phyloP scores from a whole-genome alignment of 2,888 invertebrate genomes.

The Ormia ochracea region DNA sequence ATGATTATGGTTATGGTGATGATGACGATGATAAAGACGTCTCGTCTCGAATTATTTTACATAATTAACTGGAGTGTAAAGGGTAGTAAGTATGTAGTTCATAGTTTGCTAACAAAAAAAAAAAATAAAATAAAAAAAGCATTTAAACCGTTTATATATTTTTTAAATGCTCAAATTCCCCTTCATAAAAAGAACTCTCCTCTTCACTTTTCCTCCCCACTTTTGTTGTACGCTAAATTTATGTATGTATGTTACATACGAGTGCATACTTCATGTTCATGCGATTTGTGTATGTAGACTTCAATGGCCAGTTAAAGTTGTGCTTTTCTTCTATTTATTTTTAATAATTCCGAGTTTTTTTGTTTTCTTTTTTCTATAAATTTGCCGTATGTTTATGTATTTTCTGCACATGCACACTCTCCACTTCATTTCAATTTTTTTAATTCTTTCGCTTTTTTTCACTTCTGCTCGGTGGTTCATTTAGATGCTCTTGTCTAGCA shows the following conservation, averaged over 20 bases:
- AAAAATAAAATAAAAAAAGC: slow-evolving; percentile 4
- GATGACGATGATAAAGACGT: slow-evolving; percentile 52
- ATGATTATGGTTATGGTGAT: not conserved
- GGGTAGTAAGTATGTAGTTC: slow-evolving; percentile 45
- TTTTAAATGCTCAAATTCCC: slow-evolving; percentile 8
- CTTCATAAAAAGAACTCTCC: slow-evolving; percentile 13
- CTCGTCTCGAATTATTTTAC: slow-evolving; percentile 60
- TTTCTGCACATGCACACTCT: slow-evolving; percentile 51
- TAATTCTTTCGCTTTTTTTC: not conserved
- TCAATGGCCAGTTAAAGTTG: slow-evolving; percentile 61
- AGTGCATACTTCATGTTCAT: slow-evolving; percentile 24
- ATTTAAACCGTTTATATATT: slow-evolving; percentile 39
- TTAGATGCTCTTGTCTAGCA: slow-evolving; percentile 69
- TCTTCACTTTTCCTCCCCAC: slow-evolving; percentile 16
- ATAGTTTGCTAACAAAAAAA: slow-evolving; percentile 24
- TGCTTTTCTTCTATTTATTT: slow-evolving; percentile 39
- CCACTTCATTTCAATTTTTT: slow-evolving; percentile 28
- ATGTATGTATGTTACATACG: not conserved
- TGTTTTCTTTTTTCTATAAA: slow-evolving; percentile 1
- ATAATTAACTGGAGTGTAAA: slow-evolving; percentile 63
- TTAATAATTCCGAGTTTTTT: not conserved
- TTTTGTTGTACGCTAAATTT: not conserved
- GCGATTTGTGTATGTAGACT: slow-evolving; percentile 29
- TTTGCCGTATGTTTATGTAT: not conserved
- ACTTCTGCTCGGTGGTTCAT: slow-evolving; percentile 19